Conservation (phyloP, 1,140 invertebrate species). For the Ceratoteleas bidentatus region DNA sequence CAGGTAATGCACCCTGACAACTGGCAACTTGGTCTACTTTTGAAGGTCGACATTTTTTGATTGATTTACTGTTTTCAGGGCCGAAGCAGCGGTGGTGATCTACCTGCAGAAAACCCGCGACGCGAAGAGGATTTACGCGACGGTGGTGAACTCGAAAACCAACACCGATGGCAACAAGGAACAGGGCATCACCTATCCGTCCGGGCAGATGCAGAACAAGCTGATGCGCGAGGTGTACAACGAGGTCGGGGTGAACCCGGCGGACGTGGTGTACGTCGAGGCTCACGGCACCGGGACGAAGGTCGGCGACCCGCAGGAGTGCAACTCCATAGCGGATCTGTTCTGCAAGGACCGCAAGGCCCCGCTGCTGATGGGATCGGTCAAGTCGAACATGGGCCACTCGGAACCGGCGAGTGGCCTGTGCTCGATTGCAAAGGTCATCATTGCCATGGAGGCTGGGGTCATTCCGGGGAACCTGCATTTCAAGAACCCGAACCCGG, state of each 20-base stretch:
- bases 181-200: slow-evolving; percentile 95
- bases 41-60: no score
- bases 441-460: slow-evolving; percentile 94
- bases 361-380: slow-evolving; percentile 95
- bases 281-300: slow-evolving; percentile 98
- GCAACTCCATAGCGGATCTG: slow-evolving; percentile 94
- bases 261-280: slow-evolving; percentile 93
- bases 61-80: slow-evolving; percentile 66
- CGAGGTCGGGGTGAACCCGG: slow-evolving; percentile 90
- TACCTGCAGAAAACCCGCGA: slow-evolving; percentile 89
- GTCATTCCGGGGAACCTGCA: slow-evolving; percentile 95
- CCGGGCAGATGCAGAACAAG: slow-evolving; percentile 91
- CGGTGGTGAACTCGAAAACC: slow-evolving; percentile 91
- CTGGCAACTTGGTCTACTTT: no score
- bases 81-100: slow-evolving; percentile 92
- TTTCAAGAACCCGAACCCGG: slow-evolving; percentile 91
- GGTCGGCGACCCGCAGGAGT: slow-evolving; percentile 97
- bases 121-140: slow-evolving; percentile 92
- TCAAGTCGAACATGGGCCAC: slow-evolving; percentile 99
- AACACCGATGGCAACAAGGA: slow-evolving; percentile 96
- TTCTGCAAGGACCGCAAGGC: slow-evolving; percentile 92
- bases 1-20: slow-evolving; percentile 81
- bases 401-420: slow-evolving; percentile 96
- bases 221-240: slow-evolving; percentile 93
- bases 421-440: slow-evolving; percentile 92